These are phyloP conservation scores for Gnatocerus cornutus DNA, from an alignment of 2,888 invertebrate genomes.

Conservation along the genomic window DNA sequence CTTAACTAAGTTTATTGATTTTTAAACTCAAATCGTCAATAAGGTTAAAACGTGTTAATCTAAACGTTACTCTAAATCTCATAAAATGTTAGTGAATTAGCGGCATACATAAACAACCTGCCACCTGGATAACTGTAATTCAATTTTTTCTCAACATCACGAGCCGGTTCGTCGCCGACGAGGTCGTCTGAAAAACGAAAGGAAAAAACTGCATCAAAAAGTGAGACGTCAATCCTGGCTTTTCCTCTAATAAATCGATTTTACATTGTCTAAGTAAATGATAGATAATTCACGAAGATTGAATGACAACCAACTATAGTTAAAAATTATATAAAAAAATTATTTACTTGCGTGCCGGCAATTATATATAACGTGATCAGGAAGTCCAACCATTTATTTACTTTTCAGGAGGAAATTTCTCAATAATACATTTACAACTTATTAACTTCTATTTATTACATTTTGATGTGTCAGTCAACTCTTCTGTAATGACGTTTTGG, in stretches of 20 bases:
- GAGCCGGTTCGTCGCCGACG: conserved; percentile 58
- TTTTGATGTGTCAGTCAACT: no score
- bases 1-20: conserved; percentile 34
- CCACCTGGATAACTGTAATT: conserved; percentile 49
- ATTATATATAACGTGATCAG: no score
- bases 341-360: no score
- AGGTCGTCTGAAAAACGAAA: conserved; percentile 56
- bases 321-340: no score
- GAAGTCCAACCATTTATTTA: no score
- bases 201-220: neutral
- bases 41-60: conserved; percentile 19
- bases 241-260: neutral
- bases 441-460: no score
- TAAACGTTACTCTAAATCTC: conserved; percentile 8
- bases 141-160: conserved; percentile 54
- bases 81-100: conserved; percentile 33
- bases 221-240: neutral
- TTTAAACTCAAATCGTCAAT: conserved; percentile 17
- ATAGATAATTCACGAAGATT: no score
- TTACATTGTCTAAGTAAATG: neutral
- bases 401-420: no score
- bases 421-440: no score
- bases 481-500: no score
- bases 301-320: no score
- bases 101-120: conserved; percentile 46